These are phyloP conservation scores for Channa maculata DNA, from an alignment of 2,113 vertebrate species.

Conservation along the genomic window DNA sequence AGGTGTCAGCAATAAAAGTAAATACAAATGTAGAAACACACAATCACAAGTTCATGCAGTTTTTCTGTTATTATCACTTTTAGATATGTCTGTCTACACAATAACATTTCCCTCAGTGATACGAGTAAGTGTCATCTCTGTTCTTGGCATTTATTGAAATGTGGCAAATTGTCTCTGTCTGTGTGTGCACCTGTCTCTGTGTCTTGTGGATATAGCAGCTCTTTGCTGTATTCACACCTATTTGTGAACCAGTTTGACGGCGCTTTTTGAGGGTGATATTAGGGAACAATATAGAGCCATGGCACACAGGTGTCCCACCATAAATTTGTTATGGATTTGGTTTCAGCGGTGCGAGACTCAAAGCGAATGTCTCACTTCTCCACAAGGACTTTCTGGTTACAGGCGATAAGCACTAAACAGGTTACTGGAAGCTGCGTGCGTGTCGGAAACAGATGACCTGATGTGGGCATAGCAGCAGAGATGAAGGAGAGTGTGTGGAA, in stretches of 20 bases:
- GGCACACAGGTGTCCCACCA: background rate
- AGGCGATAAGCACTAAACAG: conserved; percentile 60
- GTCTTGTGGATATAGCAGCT: conserved; percentile 67
- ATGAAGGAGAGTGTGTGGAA: conserved; percentile 38
- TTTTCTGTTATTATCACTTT: background rate
- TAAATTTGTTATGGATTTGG: conserved; percentile 29
- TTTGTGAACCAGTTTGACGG: conserved; percentile 31
- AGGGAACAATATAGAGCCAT: background rate
- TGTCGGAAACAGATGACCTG: conserved; percentile 50
- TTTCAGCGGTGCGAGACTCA: conserved; percentile 30
- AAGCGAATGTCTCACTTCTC: conserved; percentile 8
- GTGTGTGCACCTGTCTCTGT: conserved; percentile 1
- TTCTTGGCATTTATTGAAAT: conserved; percentile 7
- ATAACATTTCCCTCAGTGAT: background rate
- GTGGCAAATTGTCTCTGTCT: conserved; percentile 13
- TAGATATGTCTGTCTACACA: no score
- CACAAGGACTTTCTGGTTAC: conserved; percentile 39
- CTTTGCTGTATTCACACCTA: conserved; percentile 54
- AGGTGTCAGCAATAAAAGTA: no score
- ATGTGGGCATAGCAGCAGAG: conserved; percentile 22
- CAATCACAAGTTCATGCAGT: no score
- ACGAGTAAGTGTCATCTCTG: background rate
- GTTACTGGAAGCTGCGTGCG: conserved; percentile 48
- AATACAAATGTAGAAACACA: no score
- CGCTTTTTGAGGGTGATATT: background rate